Base-by-base conservation (phyloP, 2,888 invertebrate species). In the Pseudanteris insignis region DNA sequence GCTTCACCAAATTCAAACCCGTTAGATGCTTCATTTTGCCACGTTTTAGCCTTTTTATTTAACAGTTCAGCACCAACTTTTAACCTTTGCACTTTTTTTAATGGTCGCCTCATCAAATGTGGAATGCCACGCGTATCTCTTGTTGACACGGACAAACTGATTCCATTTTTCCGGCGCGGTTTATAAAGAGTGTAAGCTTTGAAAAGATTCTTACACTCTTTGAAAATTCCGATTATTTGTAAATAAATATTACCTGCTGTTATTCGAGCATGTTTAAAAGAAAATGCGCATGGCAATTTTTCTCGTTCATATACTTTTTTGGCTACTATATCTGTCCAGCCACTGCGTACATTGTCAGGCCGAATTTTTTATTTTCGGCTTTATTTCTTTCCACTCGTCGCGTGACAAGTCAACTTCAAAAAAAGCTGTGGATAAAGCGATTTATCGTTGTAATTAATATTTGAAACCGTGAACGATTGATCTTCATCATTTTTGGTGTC, bases 1-100 rank as follows among this genome's bases (percentile, higher is more conserved):
- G 21, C 13, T 11, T 43, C 43, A 10, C 30, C 43, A 21, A 43
- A 43, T 4, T 43, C 30, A 11, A 32, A 12, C 2, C 24, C 21
- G 7, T 9, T 14, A 10, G 32, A 18, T n/a, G 18, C 21, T 11
- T 30, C 9, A 12, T 14, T 43, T 9, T 15, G 9, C 43, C 43
- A 43, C 6, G 11, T 12, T 5, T 11, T 12, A 1, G 43, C 21
- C 11, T 18, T 30, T 26, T n/a, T 25, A 9, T 8, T 26, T 10
- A 34, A 6, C 11, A 46, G 9, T 13, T 46, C 34, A 6, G 34
- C 9, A 13, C 36, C 36, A 1, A 46, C 6, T 7, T 28, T 6
- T 2, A 34, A 9, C 13, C 46, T 33, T 15, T 11, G 7, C 4
- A 9, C 2, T 28, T 29, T 29, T 10, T 9, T 1, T 11, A 46